These are phyloP conservation scores for Umimayanthus chanpuru DNA, from an alignment of 92 coral and sea anemone genomes.

Conservation along the genomic window DNA sequence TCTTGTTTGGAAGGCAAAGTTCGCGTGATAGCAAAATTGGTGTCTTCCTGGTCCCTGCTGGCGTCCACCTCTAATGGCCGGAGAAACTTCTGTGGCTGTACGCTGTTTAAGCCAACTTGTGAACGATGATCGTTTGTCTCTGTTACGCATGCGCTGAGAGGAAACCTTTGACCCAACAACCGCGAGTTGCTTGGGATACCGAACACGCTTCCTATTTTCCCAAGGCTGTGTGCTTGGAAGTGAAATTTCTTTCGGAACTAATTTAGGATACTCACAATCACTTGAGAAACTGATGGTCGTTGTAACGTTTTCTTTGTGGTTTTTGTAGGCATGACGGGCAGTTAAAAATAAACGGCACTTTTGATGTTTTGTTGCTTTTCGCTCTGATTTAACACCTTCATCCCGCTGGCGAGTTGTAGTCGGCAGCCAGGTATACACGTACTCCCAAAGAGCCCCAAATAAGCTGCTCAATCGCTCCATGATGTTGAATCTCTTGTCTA, in stretches of 20 bases:
- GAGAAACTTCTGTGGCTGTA: neutral
- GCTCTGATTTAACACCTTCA: slow-evolving; percentile 11
- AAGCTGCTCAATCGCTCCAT: slow-evolving; percentile 35
- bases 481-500: neutral
- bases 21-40: slow-evolving; percentile 35
- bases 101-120: slow-evolving; percentile 19
- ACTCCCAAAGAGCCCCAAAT: slow-evolving; percentile 43
- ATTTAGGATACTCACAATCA: neutral
- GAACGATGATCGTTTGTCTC: neutral
- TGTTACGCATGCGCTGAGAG: slow-evolving; percentile 14
- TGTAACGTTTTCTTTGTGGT: neutral
- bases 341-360: neutral
- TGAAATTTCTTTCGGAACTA: neutral
- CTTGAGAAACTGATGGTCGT: neutral
- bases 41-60: slow-evolving; percentile 16
- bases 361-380: neutral
- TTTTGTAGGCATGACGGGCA: neutral
- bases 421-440: slow-evolving; percentile 39
- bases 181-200: slow-evolving; percentile 3
- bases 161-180: slow-evolving; percentile 29
- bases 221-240: neutral
- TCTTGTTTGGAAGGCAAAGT: slow-evolving; percentile 33
- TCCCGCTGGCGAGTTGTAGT: slow-evolving; percentile 35
- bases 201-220: neutral
- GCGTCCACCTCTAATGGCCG: neutral